Base-by-base conservation (phyloP, 2,888 invertebrate genomes). In the Mechanitis mazaeus region DNA sequence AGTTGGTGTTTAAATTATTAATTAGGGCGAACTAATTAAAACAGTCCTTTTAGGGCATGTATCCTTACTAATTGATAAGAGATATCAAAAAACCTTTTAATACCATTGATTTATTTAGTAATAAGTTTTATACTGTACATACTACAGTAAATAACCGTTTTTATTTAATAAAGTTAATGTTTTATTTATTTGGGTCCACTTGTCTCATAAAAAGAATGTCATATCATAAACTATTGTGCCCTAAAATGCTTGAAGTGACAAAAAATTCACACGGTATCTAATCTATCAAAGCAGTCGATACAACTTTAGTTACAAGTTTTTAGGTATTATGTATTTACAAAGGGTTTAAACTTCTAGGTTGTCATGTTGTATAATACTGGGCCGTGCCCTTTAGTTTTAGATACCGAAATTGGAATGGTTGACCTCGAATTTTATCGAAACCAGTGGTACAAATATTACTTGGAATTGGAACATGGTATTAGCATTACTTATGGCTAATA, bases 191-290 rank as follows among this genome's bases (percentile, higher is more conserved):
- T 66, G 64, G 69, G 67, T 63, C 71, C 63, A 68, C 69, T 68
- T 66, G 65, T 69, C 64, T 72, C 74, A 74, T 78, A 77, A 74
- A 68, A 67, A 75, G 71, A 70, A 66, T 67, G 68, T 69, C 69
- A 75, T 72, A 71, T 69, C 67, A 63, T 64, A 72, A 60, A 77
- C 77, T 73, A 83, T 85, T 85, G 81, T 84, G 81, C 72, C 80
- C 78, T 83, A 81, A 84, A 85, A 81, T 84, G 80, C 79, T 64
- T 72, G 68, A 75, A 72, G 70, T 72, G 71, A 70, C 69, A 78
- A 77, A 80, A 83, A 83, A 78, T 75, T 76, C 70, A 70, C 72
- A 64, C 64, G 65, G 69, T 74, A 75, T 78, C 73, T 76, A 68
- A 75, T 71, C 71, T 20, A 20, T 20, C 20, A 20, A 20, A 20